These are phyloP conservation scores for Plebejus argus DNA, from an alignment of 2,888 invertebrate genomes.

Conservation along the genomic window DNA sequence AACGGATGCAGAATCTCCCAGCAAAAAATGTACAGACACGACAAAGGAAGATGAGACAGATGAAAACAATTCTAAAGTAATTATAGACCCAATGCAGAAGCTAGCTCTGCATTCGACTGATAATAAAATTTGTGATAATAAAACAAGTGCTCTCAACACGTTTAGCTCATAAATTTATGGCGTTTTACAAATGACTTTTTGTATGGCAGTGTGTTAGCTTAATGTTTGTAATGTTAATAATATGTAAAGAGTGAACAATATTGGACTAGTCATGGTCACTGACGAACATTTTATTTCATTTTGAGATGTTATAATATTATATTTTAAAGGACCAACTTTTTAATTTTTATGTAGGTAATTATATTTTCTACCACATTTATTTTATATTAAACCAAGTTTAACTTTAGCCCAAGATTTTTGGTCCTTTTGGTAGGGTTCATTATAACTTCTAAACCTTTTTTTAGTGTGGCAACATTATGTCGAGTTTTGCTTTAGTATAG, in stretches of 20 bases:
- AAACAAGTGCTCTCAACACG: slow-evolving; percentile 75
- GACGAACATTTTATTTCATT: slow-evolving; percentile 1
- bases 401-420: background rate
- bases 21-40: slow-evolving; percentile 16
- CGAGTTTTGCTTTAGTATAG: background rate
- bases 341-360: too few relatives aligned
- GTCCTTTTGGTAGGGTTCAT: background rate
- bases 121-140: slow-evolving; percentile 79
- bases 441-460: background rate
- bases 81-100: slow-evolving; percentile 78
- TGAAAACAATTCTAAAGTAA: slow-evolving; percentile 71
- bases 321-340: slow-evolving; percentile 23
- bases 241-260: slow-evolving; percentile 39
- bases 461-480: background rate
- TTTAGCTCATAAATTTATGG: slow-evolving; percentile 70
- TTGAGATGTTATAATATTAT: slow-evolving; percentile 2
- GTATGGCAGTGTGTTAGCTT: slow-evolving; percentile 61
- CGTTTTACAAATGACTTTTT: slow-evolving; percentile 62
- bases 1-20: slow-evolving; percentile 44
- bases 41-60: slow-evolving; percentile 42
- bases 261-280: slow-evolving; percentile 44
- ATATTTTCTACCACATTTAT: slow-evolving; percentile 10
- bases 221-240: slow-evolving; percentile 46
- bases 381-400: slow-evolving; percentile 7
- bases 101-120: slow-evolving; percentile 78